phyloP scores from a whole-genome alignment of 2,797 vertebrate genomes.

The Coccyzus lansbergi region DNA sequence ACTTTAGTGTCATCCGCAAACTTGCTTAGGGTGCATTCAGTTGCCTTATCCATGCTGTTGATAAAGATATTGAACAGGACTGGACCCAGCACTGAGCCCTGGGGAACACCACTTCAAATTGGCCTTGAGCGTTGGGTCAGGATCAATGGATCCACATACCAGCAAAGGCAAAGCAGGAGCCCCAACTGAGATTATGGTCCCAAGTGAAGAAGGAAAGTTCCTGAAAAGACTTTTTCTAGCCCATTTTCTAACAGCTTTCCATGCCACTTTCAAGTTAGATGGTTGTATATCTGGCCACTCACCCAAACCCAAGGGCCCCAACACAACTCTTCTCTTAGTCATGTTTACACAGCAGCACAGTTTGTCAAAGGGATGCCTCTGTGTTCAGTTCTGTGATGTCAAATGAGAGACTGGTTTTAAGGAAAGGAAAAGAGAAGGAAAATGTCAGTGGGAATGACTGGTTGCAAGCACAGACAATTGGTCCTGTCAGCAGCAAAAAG shows the following conservation, averaged over 20 bases:
- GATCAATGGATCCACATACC: neutral
- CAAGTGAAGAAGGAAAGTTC: neutral
- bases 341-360: neutral
- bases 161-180: neutral
- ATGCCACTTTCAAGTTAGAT: neutral
- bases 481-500: neutral
- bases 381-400: neutral
- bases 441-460: rapidly evolving
- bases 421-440: neutral
- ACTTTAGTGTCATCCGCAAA: no score
- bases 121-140: neutral
- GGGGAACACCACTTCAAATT: no score
- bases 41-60: no score
- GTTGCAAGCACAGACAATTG: neutral
- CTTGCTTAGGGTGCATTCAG: no score
- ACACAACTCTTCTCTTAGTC: neutral
- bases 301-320: rapidly evolving
- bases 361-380: neutral
- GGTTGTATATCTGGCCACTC: neutral
- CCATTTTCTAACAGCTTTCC: neutral
- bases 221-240: neutral
- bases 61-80: no score
- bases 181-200: neutral
- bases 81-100: no score
- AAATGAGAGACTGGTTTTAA: neutral